Percentiles rank a stretch among this genome's conserved stretches.
phyloP scores from a whole-genome alignment of 2,888 invertebrate genomes.

The Xestia c-nigrum region DNA sequence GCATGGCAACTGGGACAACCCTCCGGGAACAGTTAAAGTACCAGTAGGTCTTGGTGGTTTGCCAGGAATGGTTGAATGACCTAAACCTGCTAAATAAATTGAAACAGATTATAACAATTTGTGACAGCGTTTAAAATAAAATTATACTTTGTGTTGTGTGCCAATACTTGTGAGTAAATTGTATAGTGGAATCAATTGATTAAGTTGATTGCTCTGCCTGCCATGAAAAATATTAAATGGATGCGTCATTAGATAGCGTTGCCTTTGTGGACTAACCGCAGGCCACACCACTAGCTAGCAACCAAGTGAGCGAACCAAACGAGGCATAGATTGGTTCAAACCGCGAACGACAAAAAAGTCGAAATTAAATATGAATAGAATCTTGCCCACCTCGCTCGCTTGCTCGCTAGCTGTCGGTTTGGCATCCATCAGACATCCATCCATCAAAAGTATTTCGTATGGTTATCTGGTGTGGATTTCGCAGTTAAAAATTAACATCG shows the following conservation, averaged over 20 bases:
- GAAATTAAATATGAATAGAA: too few relatives aligned
- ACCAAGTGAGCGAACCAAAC: too few relatives aligned
- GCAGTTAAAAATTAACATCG: too few relatives aligned
- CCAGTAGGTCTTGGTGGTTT: neutral
- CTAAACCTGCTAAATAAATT: neutral
- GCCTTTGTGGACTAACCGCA: neutral
- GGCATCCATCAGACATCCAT: too few relatives aligned
- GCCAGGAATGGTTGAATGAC: neutral
- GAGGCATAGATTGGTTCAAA: too few relatives aligned
- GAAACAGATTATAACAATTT: neutral
- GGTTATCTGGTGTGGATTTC: too few relatives aligned
- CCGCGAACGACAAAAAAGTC: too few relatives aligned
- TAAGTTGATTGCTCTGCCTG: neutral
- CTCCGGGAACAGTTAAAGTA: neutral
- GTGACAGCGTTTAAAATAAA: neutral
- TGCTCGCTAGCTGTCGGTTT: too few relatives aligned
- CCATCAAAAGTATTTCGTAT: neutral
- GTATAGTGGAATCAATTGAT: neutral
- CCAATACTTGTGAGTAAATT: neutral
- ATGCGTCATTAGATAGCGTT: neutral
- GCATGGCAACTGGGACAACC: constrained; percentile 7
- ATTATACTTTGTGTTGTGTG: constrained; percentile 16
- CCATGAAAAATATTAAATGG: neutral
- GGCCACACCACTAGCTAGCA: too few relatives aligned
- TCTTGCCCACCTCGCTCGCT: too few relatives aligned